Evolutionary conservation across 1,140 invertebrate genomes (phyloP).

Genomic region (Penaeus indicus): DNA sequence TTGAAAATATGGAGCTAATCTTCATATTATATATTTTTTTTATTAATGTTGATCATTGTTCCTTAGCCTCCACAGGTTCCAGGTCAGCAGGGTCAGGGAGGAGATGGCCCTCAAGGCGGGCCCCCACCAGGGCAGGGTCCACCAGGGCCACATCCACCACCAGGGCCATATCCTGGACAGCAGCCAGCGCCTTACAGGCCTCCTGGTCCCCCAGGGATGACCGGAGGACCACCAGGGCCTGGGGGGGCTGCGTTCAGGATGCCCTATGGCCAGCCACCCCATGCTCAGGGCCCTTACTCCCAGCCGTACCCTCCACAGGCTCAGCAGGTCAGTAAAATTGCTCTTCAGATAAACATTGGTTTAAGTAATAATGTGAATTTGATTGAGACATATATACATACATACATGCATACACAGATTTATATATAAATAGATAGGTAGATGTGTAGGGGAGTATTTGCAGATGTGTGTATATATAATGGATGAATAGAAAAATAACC

Average conservation of each 20-base stretch:
- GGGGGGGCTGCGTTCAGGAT: constrained; percentile 65
- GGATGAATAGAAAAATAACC: not conserved
- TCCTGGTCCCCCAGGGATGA: constrained; percentile 64
- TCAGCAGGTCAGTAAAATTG: constrained; percentile 52
- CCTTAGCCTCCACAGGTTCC: constrained; percentile 63
- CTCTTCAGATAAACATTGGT: not conserved
- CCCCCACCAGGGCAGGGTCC: constrained; percentile 53
- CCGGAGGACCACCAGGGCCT: constrained; percentile 64
- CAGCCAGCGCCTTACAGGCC: constrained; percentile 65
- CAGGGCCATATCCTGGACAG: constrained; percentile 66
- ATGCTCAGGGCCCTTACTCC: constrained; percentile 66
- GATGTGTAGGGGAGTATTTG: not conserved
- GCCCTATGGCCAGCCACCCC: constrained; percentile 67
- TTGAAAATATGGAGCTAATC: not conserved
- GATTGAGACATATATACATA: too few relatives aligned
- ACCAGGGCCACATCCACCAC: constrained; percentile 62
- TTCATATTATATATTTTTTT: not conserved
- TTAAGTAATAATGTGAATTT: not conserved
- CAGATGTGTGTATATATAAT: not conserved
- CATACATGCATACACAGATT: too few relatives aligned
- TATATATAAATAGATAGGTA: not conserved
- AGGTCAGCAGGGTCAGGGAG: constrained; percentile 49
- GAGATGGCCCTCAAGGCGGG: constrained; percentile 47
- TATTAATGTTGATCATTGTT: not conserved
- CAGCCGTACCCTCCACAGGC: constrained; percentile 68